A percentile compares a stretch with the other conserved stretches of the same genome.
These are phyloP conservation scores for Phymorhynchus buccinoides DNA, from an alignment of 1,140 invertebrate species.

Conservation along the genomic window DNA sequence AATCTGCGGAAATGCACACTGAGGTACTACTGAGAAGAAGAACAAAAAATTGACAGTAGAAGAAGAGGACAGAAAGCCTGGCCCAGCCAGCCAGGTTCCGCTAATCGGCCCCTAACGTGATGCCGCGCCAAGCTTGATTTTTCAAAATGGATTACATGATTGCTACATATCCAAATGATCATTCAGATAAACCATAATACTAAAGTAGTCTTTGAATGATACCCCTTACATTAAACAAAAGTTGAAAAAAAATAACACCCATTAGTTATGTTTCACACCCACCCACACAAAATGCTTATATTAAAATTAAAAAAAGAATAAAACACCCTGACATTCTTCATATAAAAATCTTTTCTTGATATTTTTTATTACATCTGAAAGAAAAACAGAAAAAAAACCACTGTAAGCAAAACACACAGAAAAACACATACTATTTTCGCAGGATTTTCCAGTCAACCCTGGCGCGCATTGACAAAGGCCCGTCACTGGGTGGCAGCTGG, in stretches of 20 bases:
- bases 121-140: too few relatives aligned
- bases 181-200: background rate
- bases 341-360: too few relatives aligned
- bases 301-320: background rate
- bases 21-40: too few relatives aligned
- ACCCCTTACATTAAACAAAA: background rate
- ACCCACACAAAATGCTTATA: background rate
- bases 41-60: too few relatives aligned
- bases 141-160: background rate
- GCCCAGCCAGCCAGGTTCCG: too few relatives aligned
- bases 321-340: background rate
- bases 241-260: background rate
- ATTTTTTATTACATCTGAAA: background rate
- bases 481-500: background rate
- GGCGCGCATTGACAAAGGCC: background rate
- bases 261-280: background rate
- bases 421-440: background rate
- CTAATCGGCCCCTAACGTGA: too few relatives aligned
- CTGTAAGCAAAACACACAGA: background rate
- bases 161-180: background rate
- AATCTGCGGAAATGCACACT: too few relatives aligned
- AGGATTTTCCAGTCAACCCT: background rate
- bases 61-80: too few relatives aligned
- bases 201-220: background rate
- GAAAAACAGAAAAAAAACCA: background rate